phyloP scores from a whole-genome alignment of 2,888 invertebrate species.

The Rhagonycha lutea region DNA sequence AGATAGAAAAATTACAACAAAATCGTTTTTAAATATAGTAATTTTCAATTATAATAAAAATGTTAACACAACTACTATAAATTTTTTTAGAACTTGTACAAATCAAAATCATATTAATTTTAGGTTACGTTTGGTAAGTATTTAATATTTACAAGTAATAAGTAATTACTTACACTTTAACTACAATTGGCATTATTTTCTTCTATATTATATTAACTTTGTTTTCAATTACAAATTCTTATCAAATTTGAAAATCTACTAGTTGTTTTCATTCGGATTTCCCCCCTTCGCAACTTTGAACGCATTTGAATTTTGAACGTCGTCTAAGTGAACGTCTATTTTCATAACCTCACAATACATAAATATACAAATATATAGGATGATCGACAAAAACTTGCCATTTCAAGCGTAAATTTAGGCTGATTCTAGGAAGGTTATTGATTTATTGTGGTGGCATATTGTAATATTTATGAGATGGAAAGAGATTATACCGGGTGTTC shows the following conservation, averaged over 20 bases:
- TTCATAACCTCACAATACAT: no score
- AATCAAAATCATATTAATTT: background rate
- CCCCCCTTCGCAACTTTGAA: no score
- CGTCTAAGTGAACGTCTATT: no score
- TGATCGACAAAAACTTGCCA: no score
- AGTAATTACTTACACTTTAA: background rate
- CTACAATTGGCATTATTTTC: background rate
- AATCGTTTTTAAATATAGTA: background rate
- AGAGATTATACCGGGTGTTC: no score
- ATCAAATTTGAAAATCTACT: background rate
- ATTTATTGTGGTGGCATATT: background rate
- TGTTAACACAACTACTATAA: background rate
- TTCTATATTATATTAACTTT: background rate
- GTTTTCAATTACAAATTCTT: background rate
- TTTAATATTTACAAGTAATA: background rate
- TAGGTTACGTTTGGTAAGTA: background rate
- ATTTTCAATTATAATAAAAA: background rate
- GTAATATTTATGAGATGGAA: no score
- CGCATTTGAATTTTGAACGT: no score
- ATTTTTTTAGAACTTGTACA: background rate
- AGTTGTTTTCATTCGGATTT: background rate
- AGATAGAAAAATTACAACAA: background rate
- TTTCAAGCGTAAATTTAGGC: no score
- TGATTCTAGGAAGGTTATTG: background rate
- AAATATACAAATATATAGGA: no score